phyloP scores from a whole-genome alignment of 2,113 vertebrate genomes.

The Platysteira castanea region DNA sequence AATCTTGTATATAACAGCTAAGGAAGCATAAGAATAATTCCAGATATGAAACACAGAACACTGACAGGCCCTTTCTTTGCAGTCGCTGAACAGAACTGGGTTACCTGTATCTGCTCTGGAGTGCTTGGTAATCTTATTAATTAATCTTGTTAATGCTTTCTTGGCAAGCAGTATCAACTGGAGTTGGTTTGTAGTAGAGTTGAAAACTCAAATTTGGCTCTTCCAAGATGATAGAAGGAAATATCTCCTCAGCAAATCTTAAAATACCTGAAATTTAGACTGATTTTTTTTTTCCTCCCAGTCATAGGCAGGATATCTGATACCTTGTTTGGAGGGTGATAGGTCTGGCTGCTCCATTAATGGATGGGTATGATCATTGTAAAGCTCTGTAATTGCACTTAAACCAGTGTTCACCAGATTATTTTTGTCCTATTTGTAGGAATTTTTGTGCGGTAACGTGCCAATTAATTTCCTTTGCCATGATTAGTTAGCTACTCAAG shows the following conservation, averaged over 20 bases:
- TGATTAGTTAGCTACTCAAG: background rate
- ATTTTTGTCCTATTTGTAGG: background rate
- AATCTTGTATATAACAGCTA: background rate
- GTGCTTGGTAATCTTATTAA: background rate
- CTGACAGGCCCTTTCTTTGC: background rate
- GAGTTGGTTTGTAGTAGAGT: background rate
- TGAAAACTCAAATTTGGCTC: background rate
- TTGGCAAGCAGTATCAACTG: background rate
- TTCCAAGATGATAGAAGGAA: background rate
- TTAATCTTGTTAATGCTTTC: background rate
- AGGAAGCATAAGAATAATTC: background rate
- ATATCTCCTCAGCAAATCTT: background rate
- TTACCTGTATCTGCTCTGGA: background rate
- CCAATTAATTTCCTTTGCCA: background rate
- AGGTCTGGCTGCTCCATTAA: background rate
- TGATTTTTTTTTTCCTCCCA: background rate
- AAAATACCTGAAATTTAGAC: background rate
- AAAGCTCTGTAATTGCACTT: background rate
- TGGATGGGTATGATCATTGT: background rate
- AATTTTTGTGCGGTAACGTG: background rate
- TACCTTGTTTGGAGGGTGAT: background rate
- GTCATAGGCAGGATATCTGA: background rate
- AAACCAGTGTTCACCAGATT: background rate
- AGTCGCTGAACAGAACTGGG: background rate
- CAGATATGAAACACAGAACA: background rate